Percentiles rank a stretch among this genome's conserved stretches.
Conservation (phyloP, 1,140 invertebrate species). For the Zophobas atratus region DNA sequence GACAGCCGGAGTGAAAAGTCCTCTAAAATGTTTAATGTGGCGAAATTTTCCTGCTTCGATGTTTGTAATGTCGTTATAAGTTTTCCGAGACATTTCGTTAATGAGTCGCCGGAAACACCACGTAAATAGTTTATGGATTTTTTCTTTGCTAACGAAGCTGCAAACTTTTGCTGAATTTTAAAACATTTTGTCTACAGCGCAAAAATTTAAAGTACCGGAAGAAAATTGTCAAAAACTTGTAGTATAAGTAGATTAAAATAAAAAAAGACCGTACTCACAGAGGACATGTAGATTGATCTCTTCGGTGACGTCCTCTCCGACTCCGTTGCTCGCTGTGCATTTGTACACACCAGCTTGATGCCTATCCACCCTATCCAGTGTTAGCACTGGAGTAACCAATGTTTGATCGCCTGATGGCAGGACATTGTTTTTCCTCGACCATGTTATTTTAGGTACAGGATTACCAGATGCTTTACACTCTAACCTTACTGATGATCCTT, state of each 20-base stretch:
- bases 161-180: not conserved
- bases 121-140: conserved; percentile 37
- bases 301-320: conserved; percentile 73
- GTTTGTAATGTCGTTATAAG: conserved; percentile 26
- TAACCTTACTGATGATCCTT: conserved; percentile 75
- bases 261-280: conserved; percentile 69
- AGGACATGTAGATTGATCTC: conserved; percentile 75
- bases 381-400: conserved; percentile 68
- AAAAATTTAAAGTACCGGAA: not conserved
- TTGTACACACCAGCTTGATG: conserved; percentile 76
- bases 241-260: not conserved
- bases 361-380: conserved; percentile 70
- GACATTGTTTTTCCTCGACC: conserved; percentile 77
- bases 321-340: conserved; percentile 76
- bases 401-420: conserved; percentile 73
- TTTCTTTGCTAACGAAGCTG: not conserved
- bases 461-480: conserved; percentile 78
- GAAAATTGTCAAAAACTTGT: not conserved
- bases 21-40: conserved; percentile 9
- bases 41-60: not conserved
- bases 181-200: no score
- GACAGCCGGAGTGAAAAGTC: not conserved
- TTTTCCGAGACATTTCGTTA: conserved; percentile 32
- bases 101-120: not conserved
- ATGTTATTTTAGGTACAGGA: conserved; percentile 77